Conservation (phyloP, 2,888 invertebrate genomes). For the Eulithis testata region DNA sequence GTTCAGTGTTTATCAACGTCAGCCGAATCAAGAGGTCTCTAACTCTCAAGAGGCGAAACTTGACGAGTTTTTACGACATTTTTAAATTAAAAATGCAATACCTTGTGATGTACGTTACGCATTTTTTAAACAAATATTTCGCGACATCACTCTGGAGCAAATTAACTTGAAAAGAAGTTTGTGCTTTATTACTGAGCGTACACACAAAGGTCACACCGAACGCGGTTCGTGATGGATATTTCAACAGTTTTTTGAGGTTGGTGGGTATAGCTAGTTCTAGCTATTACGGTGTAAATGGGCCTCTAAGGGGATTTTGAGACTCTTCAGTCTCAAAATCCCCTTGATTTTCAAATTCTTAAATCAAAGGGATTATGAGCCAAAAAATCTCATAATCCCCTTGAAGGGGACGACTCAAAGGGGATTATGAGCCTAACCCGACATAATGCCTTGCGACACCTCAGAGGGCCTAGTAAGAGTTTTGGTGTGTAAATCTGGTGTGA, state of each 20-base stretch:
- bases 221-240: conserved; percentile 8
- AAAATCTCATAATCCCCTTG: no score
- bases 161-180: conserved; percentile 44
- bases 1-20: neutral
- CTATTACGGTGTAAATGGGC: no score
- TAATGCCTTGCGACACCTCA: neutral
- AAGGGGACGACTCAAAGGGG: no score
- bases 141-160: conserved; percentile 35
- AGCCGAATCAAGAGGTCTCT: conserved; percentile 3
- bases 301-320: no score
- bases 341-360: no score
- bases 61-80: conserved; percentile 59
- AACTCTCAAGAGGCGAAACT: conserved; percentile 4
- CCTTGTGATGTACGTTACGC: conserved; percentile 43
- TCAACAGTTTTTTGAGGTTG: no score
- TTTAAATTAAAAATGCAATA: conserved; percentile 61
- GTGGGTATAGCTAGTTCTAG: no score
- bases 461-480: no score
- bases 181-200: conserved; percentile 37
- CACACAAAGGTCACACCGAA: conserved; percentile 19
- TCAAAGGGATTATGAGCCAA: no score
- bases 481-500: no score
- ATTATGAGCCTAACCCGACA: no score
- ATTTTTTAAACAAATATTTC: conserved; percentile 45
- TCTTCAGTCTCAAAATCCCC: no score